A percentile compares a stretch with the other conserved stretches of the same genome.
These are phyloP conservation scores for Amblyjoppa proteus DNA, from an alignment of 2,888 invertebrate species.

Conservation along the genomic window DNA sequence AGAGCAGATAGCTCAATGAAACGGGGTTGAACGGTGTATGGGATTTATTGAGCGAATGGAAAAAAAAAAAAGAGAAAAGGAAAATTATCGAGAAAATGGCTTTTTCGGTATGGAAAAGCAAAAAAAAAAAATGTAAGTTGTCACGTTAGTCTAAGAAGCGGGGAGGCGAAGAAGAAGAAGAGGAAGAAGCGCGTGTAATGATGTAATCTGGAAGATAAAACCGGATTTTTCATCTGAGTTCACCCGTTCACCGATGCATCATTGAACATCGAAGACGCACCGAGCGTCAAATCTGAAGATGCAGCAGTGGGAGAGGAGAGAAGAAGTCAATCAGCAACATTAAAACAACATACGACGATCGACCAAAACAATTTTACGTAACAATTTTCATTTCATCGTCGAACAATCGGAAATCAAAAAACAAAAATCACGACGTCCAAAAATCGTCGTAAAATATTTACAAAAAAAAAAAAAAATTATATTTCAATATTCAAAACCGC, in stretches of 20 bases:
- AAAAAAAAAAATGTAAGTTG: conserved; percentile 75
- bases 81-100: conserved; percentile 75
- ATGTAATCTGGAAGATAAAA: conserved; percentile 10
- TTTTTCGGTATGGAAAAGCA: conserved; percentile 77
- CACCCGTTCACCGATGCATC: conserved; percentile 16
- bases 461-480: not conserved
- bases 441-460: not conserved
- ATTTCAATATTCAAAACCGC: not conserved
- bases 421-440: not conserved
- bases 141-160: conserved; percentile 69
- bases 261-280: conserved; percentile 53
- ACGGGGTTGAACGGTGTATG: conserved; percentile 44
- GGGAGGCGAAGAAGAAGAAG: conserved; percentile 14
- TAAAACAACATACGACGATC: conserved; percentile 15
- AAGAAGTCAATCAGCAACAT: conserved; percentile 39
- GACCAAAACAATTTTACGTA: conserved; percentile 31
- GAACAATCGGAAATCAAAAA: not conserved
- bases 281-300: conserved; percentile 25
- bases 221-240: conserved; percentile 29
- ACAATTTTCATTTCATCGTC: conserved; percentile 30
- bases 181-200: not conserved
- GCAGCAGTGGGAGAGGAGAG: conserved; percentile 27
- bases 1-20: conserved; percentile 30
- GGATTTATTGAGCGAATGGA: conserved; percentile 53
- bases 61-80: conserved; percentile 43